Conservation (phyloP, 64 coral and sea anemone species). For the Montipora efflorescens region DNA sequence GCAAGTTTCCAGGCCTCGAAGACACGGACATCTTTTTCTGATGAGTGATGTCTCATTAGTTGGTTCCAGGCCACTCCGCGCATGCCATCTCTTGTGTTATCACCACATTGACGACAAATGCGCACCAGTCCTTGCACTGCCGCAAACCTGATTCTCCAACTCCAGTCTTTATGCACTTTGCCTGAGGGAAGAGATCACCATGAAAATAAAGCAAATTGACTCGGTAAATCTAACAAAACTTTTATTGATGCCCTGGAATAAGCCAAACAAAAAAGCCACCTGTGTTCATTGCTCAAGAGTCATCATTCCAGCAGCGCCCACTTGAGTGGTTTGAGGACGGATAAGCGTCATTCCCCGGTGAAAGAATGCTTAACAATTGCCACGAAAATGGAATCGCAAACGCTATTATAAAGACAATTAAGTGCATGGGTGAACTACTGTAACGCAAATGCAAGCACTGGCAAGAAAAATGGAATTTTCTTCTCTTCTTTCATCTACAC, state of each 20-base stretch:
- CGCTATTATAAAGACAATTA: no score
- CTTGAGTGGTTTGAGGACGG: no score
- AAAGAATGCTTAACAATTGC: no score
- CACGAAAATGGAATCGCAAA: no score
- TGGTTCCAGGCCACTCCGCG: slow-evolving; percentile 82
- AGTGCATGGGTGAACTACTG: no score
- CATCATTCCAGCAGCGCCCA: background rate
- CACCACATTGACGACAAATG: slow-evolving; percentile 78
- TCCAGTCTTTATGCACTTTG: slow-evolving; percentile 76
- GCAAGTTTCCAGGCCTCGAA: slow-evolving; percentile 89
- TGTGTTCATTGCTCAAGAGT: background rate
- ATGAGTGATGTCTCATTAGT: slow-evolving; percentile 83
- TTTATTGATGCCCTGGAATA: no score
- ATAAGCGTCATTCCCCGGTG: no score
- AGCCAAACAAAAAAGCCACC: no score
- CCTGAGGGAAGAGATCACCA: background rate
- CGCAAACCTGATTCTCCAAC: slow-evolving; percentile 93
- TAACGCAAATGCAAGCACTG: no score
- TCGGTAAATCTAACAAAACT: no score
- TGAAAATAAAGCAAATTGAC: background rate
- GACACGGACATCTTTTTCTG: slow-evolving; percentile 77
- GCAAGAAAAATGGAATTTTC: no score
- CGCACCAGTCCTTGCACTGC: slow-evolving; percentile 93
- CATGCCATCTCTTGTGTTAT: slow-evolving; percentile 82
- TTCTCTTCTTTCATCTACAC: no score